Evolutionary conservation across 2,797 vertebrate species (phyloP).

Genomic region (Valencia hispanica): DNA sequence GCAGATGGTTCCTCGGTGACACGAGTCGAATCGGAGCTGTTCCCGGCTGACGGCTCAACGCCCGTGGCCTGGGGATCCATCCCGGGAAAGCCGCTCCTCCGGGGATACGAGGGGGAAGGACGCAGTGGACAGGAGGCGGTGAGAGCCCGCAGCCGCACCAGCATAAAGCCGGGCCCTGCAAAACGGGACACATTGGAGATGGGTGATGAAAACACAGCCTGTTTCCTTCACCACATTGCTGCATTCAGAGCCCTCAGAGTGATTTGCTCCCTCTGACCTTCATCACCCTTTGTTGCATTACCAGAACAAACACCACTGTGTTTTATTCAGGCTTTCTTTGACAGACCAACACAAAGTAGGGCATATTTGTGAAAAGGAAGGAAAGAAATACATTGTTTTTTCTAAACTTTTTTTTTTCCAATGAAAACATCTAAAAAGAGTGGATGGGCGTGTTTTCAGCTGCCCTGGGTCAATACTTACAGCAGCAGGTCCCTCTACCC

Average conservation of each 20-base stretch:
- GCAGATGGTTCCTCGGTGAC: constrained; percentile 2
- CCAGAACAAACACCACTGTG: neutral
- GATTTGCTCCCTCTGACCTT: too few species aligned
- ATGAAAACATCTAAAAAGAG: neutral
- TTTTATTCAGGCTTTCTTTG: neutral
- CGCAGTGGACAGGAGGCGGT: constrained; percentile 6
- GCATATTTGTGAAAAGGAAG: neutral
- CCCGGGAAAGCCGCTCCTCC: neutral
- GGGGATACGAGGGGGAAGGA: neutral
- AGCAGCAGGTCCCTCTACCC: neutral
- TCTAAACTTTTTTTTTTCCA: accelerated
- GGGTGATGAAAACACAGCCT: neutral
- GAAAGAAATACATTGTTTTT: neutral
- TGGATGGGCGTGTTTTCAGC: neutral
- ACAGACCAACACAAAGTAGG: neutral
- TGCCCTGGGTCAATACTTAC: neutral
- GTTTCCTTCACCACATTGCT: neutral
- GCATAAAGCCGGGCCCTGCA: constrained; percentile 49
- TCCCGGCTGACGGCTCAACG: constrained; percentile 12
- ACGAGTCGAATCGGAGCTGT: neutral
- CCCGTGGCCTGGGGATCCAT: constrained; percentile 58
- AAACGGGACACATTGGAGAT: neutral
- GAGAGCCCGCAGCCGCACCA: constrained; percentile 26
- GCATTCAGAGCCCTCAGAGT: too few species aligned
- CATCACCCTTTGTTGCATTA: neutral